A percentile compares a stretch with the other conserved stretches of the same genome.
phyloP scores from a whole-genome alignment of 2,113 vertebrate genomes.

The Pluvialis apricaria region DNA sequence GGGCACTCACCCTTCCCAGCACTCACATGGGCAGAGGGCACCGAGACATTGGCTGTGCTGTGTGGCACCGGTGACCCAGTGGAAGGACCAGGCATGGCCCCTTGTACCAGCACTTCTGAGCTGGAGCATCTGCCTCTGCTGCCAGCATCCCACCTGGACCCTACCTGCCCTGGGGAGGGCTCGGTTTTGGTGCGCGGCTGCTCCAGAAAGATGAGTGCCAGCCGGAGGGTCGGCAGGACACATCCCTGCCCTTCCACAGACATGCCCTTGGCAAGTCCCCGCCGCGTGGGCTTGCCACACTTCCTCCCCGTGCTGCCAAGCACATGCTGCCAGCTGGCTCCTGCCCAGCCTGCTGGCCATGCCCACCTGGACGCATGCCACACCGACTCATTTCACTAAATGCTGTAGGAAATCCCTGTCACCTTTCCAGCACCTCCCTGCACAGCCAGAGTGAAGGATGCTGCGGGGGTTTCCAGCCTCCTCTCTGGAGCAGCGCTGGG shows the following conservation, averaged over 20 bases:
- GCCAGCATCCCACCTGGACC: neutral
- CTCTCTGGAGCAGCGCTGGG: neutral
- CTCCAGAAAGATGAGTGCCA: neutral
- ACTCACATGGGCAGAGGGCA: neutral
- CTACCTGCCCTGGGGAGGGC: neutral
- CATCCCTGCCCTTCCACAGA: neutral
- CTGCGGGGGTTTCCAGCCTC: neutral
- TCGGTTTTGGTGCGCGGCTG: accelerated
- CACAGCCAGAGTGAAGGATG: neutral
- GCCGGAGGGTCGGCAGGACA: neutral
- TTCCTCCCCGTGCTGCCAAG: accelerated
- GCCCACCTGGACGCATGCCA: neutral
- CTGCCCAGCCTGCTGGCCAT: neutral
- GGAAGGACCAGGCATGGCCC: neutral
- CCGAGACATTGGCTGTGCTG: neutral
- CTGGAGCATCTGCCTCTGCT: neutral
- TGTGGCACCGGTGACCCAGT: accelerated
- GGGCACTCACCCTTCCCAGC: neutral
- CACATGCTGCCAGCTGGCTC: accelerated
- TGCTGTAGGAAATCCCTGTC: neutral
- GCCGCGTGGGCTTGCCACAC: accelerated
- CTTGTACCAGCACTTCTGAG: neutral
- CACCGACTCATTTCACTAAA: neutral
- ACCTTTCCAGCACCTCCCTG: neutral
- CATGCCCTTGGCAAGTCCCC: neutral